Evolutionary conservation across 2,797 vertebrate genomes (phyloP).

Genomic region (Hoplostethus atlanticus): DNA sequence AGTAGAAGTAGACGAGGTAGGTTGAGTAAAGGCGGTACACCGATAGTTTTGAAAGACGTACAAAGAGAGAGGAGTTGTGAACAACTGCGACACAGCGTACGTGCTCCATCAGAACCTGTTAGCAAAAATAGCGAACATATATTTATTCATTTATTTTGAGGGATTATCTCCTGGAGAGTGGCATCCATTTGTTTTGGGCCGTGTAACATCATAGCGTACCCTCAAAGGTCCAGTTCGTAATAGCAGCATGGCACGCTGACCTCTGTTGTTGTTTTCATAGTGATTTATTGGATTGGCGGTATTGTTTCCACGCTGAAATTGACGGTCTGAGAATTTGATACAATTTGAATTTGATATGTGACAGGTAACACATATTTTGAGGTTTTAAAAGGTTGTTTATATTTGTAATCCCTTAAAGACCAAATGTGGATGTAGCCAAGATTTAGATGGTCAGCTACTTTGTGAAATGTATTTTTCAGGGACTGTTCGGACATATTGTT

Average conservation of each 20-base stretch:
- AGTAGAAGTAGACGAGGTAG: too few relatives aligned
- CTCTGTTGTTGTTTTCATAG: not conserved
- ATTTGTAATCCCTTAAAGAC: too few relatives aligned
- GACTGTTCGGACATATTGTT: too few relatives aligned
- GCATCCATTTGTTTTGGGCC: too few relatives aligned
- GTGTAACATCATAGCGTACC: not conserved
- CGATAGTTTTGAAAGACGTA: constrained; percentile 33
- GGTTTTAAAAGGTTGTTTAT: not conserved
- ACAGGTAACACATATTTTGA: not conserved
- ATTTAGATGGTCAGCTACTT: too few relatives aligned
- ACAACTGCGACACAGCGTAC: not conserved
- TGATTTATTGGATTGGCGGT: not conserved
- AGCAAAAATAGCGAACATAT: not conserved
- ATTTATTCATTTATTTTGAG: constrained; percentile 1
- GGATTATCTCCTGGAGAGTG: too few relatives aligned
- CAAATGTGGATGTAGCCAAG: too few relatives aligned
- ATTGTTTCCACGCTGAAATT: not conserved
- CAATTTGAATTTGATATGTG: too few relatives aligned
- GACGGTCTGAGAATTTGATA: not conserved
- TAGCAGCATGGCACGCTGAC: not conserved
- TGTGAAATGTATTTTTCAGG: too few relatives aligned
- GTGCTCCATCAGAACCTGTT: too few relatives aligned
- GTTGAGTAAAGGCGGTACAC: too few relatives aligned
- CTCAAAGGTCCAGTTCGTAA: not conserved
- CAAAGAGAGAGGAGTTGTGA: constrained; percentile 16